Conservation (phyloP, 2,888 invertebrate species). For the Trichogramma dendrolimi region DNA sequence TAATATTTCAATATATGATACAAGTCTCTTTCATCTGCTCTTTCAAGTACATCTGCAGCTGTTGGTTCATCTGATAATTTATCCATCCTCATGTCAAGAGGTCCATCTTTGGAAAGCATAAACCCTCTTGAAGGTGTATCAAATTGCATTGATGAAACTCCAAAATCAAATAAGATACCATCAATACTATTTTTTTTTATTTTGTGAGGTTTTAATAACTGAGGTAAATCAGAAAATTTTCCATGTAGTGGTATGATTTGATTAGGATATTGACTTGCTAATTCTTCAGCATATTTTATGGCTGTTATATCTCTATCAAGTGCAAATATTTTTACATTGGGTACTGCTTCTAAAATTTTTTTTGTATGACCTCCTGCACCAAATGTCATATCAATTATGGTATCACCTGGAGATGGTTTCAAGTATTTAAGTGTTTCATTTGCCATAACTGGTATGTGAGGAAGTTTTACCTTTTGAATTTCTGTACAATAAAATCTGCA, state of each 20-base stretch:
- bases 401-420: constrained; percentile 61
- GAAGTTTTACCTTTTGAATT: constrained; percentile 9
- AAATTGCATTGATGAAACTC: constrained; percentile 94
- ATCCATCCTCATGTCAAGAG: constrained; percentile 96
- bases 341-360: constrained; percentile 64
- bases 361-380: constrained; percentile 89
- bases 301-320: constrained; percentile 87
- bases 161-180: constrained; percentile 87
- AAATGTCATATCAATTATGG: constrained; percentile 91
- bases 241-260: constrained; percentile 78
- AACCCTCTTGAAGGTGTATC: constrained; percentile 80
- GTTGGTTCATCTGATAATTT: constrained; percentile 69
- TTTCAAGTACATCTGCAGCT: constrained; percentile 82
- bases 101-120: constrained; percentile 77
- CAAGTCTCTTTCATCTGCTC: constrained; percentile 73
- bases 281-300: constrained; percentile 61
- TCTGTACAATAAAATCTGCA: constrained; percentile 10
- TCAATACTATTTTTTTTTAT: constrained; percentile 70
- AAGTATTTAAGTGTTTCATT: constrained; percentile 68
- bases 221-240: constrained; percentile 80
- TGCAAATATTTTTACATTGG: constrained; percentile 68
- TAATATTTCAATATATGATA: constrained; percentile 82
- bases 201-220: constrained; percentile 59
- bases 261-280: constrained; percentile 66
- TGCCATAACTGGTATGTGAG: constrained; percentile 74